These are phyloP conservation scores for Phaonia tiefii DNA, from an alignment of 2,888 invertebrate genomes.

Conservation along the genomic window DNA sequence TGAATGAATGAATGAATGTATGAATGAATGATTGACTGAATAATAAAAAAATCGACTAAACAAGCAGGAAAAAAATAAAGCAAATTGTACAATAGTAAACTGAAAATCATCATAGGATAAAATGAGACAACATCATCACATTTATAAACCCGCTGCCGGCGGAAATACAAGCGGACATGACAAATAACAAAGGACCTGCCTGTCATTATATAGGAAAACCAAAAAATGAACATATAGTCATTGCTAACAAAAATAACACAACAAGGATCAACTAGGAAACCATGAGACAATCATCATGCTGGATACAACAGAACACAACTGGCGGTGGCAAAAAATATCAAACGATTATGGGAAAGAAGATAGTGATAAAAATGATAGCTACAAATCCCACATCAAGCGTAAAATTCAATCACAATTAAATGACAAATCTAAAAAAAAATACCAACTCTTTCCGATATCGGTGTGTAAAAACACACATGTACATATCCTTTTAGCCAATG, in stretches of 20 bases:
- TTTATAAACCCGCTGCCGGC: background rate
- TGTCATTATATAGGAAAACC: background rate
- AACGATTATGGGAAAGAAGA: background rate
- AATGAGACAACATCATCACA: background rate
- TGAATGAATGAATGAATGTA: background rate
- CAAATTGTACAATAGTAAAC: slow-evolving; percentile 33
- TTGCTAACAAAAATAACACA: background rate
- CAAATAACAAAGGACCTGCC: background rate
- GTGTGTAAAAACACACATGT: background rate
- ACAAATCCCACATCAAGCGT: slow-evolving; percentile 50
- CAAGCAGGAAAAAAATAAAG: slow-evolving; percentile 34
- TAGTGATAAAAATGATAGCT: slow-evolving; percentile 43
- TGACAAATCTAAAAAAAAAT: slow-evolving; percentile 32
- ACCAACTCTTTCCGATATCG: no score
- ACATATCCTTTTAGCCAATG: background rate
- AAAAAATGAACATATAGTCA: slow-evolving; percentile 18
- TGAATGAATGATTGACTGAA: background rate
- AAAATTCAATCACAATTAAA: slow-evolving; percentile 57
- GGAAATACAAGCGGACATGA: background rate
- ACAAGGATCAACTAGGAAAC: slow-evolving; percentile 18
- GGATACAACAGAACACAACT: background rate
- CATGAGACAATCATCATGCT: slow-evolving; percentile 4
- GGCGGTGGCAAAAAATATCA: background rate
- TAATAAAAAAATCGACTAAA: background rate
- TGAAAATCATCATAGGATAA: no score